phyloP scores from a whole-genome alignment of 1,140 invertebrate species.

The Steinernema feltiae region DNA sequence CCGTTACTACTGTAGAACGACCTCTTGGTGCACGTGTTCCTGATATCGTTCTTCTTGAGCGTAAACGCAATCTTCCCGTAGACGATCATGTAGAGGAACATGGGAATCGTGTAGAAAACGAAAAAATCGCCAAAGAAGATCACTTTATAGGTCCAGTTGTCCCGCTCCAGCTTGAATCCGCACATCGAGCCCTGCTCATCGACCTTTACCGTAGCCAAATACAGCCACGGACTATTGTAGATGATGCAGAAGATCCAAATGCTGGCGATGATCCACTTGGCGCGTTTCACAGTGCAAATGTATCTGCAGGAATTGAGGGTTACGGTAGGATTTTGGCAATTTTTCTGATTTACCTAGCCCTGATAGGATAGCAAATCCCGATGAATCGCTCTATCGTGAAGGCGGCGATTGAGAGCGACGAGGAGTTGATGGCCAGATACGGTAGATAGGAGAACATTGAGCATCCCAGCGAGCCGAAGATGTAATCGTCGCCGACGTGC shows the following conservation, averaged over 20 bases:
- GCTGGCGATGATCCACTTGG: conserved; percentile 52
- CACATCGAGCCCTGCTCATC: conserved; percentile 36
- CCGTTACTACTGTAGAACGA: not conserved
- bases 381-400: conserved; percentile 68
- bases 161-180: conserved; percentile 46
- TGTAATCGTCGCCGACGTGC: conserved; percentile 64
- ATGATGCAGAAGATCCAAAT: conserved; percentile 56
- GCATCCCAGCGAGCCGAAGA: conserved; percentile 65
- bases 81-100: conserved; percentile 55
- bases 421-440: conserved; percentile 69
- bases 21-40: not conserved
- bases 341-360: conserved; percentile 61
- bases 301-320: conserved; percentile 34
- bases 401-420: conserved; percentile 66
- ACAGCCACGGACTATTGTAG: conserved; percentile 58
- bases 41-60: conserved; percentile 58
- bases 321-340: not conserved
- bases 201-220: conserved; percentile 50
- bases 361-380: conserved; percentile 65
- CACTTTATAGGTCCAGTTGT: conserved; percentile 53
- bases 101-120: conserved; percentile 52
- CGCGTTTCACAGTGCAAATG: conserved; percentile 57
- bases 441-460: conserved; percentile 66
- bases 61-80: conserved; percentile 59
- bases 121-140: conserved; percentile 49